A percentile compares a stretch with the other conserved stretches of the same genome.
Evolutionary conservation across 2,888 invertebrate genomes (phyloP).

Genomic region (Pandemis heparana): DNA sequence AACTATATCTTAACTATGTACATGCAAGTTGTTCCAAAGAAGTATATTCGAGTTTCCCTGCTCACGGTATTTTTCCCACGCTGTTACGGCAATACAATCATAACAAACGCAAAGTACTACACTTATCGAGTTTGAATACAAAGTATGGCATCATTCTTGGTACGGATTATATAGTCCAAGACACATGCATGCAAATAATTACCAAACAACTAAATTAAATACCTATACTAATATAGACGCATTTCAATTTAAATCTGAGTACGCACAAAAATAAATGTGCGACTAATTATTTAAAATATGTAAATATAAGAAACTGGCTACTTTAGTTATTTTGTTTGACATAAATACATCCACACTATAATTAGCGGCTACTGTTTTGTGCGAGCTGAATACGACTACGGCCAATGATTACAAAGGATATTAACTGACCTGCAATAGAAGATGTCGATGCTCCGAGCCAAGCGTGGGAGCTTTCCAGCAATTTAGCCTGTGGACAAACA

Average conservation of each 20-base stretch:
- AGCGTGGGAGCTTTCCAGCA: slow-evolving; percentile 96
- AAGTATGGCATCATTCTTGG: slow-evolving; percentile 56
- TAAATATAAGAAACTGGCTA: not conserved
- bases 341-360: not conserved
- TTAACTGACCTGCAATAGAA: slow-evolving; percentile 94
- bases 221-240: slow-evolving; percentile 38
- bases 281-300: not conserved
- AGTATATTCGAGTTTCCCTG: slow-evolving; percentile 45
- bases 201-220: not conserved
- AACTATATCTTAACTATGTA: slow-evolving; percentile 25
- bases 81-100: slow-evolving; percentile 45
- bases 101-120: slow-evolving; percentile 47
- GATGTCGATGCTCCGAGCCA: slow-evolving; percentile 97
- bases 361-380: slow-evolving; percentile 1
- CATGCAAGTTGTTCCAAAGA: slow-evolving; percentile 33
- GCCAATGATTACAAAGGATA: slow-evolving; percentile 43
- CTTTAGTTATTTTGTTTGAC: not conserved
- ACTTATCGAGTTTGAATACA: slow-evolving; percentile 54
- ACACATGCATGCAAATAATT: slow-evolving; percentile 43
- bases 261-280: slow-evolving; percentile 1
- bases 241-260: slow-evolving; percentile 31
- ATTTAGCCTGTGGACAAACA: slow-evolving; percentile 90
- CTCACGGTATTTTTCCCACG: slow-evolving; percentile 55
- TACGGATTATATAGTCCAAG: slow-evolving; percentile 51
- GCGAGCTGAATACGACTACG: not conserved